Base-by-base conservation (phyloP, 2,113 vertebrate genomes). In the Physeter macrocephalus region DNA sequence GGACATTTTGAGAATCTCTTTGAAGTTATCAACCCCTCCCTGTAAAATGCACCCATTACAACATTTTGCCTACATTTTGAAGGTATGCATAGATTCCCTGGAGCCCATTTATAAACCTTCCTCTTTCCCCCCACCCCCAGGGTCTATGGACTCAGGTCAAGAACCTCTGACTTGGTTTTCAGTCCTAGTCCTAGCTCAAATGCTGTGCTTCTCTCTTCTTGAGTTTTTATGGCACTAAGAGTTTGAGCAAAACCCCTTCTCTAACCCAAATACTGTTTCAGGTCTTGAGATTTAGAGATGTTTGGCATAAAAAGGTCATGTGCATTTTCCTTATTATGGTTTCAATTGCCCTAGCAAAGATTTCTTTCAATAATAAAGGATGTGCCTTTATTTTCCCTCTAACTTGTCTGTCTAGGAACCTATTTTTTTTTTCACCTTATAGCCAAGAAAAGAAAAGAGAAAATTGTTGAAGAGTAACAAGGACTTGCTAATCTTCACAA, bases 381-480 rank as follows among this genome's bases (percentile, higher is more conserved):
- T 31, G 31, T 61, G 2, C 7, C 17, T 74, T 95, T 94, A 69
- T 95, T 93, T 88, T 2, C 23, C 85, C 31, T 96, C 74, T 82
- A 59, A 41, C 3, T 95, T 96, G 29, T 85, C 34, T 29, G 4
- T 31, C 29, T 95, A n/a, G 3, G 25, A 81, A 69, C 1, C 20
- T 89, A 31, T 83, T 80, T 86, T 88, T 86, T 31, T 57, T 93
- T 64, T 61, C 5, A 64, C 62, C 18, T 52, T 78, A 64, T 69
- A 94, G 8, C 29, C 49, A 93, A 90, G 17, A 85, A 95, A 93
- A 80, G 6, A 82, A 69, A 90, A 82, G 31, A 87, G 27, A 88
- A 95, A 96, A 88, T 21, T 71, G 61, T 54, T 95, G 88, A 89
- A 96, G 14, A 74, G 25, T 78, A 95, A 72, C 5, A 92, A 82